Evolutionary conservation across 2,113 vertebrate species (phyloP).

Genomic region (Scartelaos histophorus): DNA sequence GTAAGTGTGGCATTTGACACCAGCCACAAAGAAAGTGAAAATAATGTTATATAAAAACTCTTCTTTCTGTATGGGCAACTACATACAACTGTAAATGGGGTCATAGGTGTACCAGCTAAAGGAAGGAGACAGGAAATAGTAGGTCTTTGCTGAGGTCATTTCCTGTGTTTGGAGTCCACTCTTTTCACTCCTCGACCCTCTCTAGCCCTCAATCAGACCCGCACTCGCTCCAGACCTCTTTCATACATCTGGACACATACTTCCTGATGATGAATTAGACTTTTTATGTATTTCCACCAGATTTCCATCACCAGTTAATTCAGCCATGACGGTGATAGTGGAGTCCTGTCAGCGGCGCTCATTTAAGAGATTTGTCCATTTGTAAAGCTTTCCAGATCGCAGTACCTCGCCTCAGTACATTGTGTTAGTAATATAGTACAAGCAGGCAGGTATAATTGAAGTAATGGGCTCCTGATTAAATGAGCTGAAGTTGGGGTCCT

Average conservation of each 20-base stretch:
- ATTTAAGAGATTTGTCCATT: conserved; percentile 39
- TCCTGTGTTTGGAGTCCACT: conserved; percentile 16
- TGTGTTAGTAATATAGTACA: conserved; percentile 31
- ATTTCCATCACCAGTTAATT: conserved; percentile 40
- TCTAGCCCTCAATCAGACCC: conserved; percentile 11
- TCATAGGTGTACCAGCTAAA: not conserved
- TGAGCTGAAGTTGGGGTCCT: conserved; percentile 50
- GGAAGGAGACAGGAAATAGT: conserved; percentile 29
- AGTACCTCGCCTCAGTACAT: conserved; percentile 1
- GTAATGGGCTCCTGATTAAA: conserved; percentile 52
- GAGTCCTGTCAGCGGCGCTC: conserved; percentile 31
- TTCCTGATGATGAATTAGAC: conserved; percentile 43
- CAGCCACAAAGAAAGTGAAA: conserved; percentile 11
- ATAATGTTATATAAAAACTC: not conserved
- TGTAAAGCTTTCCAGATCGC: conserved; percentile 53
- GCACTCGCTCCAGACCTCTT: conserved; percentile 27
- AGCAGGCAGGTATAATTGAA: conserved; percentile 59
- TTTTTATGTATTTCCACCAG: conserved; percentile 42
- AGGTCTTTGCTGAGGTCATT: conserved; percentile 29
- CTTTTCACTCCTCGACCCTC: conserved; percentile 12
- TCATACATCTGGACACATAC: conserved; percentile 38
- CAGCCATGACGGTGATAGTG: conserved; percentile 41
- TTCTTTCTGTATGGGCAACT: not conserved
- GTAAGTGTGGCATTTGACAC: conserved; percentile 19
- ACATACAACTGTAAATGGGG: not conserved